phyloP scores from a whole-genome alignment of 2,113 vertebrate genomes.

The Apistogramma diplotaenia region DNA sequence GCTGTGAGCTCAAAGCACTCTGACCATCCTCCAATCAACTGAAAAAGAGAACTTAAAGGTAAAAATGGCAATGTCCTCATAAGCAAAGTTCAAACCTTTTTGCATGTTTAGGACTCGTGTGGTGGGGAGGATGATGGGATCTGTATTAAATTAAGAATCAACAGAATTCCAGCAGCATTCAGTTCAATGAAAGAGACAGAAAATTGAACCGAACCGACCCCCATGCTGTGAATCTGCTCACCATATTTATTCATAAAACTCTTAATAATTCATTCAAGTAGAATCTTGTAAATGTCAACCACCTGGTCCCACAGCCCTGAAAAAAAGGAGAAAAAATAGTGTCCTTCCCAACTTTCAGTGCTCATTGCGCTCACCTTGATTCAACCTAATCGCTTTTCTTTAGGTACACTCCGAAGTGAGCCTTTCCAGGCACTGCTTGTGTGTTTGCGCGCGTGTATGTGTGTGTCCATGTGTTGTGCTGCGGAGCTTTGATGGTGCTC shows the following conservation, averaged over 20 bases:
- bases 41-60: neutral
- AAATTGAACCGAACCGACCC: neutral
- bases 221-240: neutral
- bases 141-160: neutral
- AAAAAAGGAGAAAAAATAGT: neutral
- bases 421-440: neutral
- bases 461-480: neutral
- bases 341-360: constrained; percentile 10
- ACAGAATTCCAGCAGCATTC: neutral
- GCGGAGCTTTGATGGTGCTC: neutral
- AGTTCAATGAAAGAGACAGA: neutral
- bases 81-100: neutral
- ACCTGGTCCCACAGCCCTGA: neutral
- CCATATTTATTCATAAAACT: constrained; percentile 4
- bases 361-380: constrained; percentile 21
- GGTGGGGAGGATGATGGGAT: neutral
- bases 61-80: neutral
- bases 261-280: constrained; percentile 19
- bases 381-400: constrained; percentile 18
- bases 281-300: constrained; percentile 30
- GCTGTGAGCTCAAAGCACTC: neutral
- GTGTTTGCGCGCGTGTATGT: neutral
- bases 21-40: neutral
- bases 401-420: neutral
- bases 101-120: neutral